Conservation (phyloP, 2,113 vertebrate genomes). For the Mugil cephalus region DNA sequence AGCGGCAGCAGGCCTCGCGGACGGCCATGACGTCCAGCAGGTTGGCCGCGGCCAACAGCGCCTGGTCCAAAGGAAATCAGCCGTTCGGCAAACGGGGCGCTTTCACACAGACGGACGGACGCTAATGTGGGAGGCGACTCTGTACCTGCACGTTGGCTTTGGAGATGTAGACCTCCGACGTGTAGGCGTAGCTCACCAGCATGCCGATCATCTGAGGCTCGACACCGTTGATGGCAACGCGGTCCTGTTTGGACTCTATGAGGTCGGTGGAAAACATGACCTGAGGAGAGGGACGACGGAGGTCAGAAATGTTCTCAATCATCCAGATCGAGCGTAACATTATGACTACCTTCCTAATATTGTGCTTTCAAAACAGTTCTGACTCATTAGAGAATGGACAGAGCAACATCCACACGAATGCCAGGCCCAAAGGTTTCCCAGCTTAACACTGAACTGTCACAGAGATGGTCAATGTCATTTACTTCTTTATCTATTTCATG, state of each 20-base stretch:
- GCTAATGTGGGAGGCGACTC: neutral
- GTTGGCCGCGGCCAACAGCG: conserved; percentile 85
- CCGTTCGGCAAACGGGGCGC: neutral
- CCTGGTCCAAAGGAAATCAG: conserved; percentile 37
- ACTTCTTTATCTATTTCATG: too few relatives aligned
- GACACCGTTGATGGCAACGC: conserved; percentile 86
- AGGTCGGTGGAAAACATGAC: conserved; percentile 87
- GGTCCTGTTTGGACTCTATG: conserved; percentile 86
- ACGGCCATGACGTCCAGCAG: conserved; percentile 86
- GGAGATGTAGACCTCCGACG: conserved; percentile 85
- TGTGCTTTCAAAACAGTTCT: too few relatives aligned
- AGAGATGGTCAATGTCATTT: too few relatives aligned
- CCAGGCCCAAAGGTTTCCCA: too few relatives aligned
- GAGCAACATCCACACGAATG: too few relatives aligned
- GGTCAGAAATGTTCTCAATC: neutral
- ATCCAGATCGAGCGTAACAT: too few relatives aligned
- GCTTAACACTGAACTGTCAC: too few relatives aligned
- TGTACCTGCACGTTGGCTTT: conserved; percentile 85
- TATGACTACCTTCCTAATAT: too few relatives aligned
- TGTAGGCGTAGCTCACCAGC: conserved; percentile 87
- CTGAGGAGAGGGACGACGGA: conserved; percentile 42
- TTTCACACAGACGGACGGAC: rapidly evolving
- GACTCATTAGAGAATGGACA: too few relatives aligned
- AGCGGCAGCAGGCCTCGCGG: conserved; percentile 84
- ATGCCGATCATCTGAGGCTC: conserved; percentile 88